Evolutionary conservation across 2,113 vertebrate species (phyloP).

Genomic region (Cervus canadensis): DNA sequence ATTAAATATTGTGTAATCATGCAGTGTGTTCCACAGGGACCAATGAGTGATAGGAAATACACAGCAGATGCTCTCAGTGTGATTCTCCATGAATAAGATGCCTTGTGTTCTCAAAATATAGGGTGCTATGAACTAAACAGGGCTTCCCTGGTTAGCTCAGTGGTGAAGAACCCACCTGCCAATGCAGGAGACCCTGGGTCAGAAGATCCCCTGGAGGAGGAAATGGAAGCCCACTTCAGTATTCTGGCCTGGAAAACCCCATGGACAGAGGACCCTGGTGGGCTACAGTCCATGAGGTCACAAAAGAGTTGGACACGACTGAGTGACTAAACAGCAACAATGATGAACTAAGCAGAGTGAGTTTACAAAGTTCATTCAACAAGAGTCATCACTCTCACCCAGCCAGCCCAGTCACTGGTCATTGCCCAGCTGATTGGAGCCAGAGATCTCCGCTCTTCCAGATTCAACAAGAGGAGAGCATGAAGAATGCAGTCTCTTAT

Average conservation of each 20-base stretch:
- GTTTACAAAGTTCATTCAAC: not conserved
- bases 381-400: not conserved
- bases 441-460: not conserved
- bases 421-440: not conserved
- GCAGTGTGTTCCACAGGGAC: not conserved
- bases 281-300: not conserved
- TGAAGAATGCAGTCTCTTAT: not conserved
- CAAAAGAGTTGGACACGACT: not conserved
- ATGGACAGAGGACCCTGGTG: not conserved
- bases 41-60: not conserved
- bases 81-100: not conserved
- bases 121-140: not conserved
- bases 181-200: not conserved
- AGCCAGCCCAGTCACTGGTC: not conserved
- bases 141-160: not conserved
- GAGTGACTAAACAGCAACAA: not conserved
- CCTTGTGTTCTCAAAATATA: not conserved
- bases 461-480: conserved; percentile 1
- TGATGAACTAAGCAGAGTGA: not conserved
- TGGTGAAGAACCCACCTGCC: not conserved
- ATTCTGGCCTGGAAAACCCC: not conserved
- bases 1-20: not conserved
- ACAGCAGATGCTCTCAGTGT: not conserved
- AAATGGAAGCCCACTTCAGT: not conserved
- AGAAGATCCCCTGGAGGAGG: not conserved